Evolutionary conservation across 2,797 vertebrate genomes (phyloP).

Genomic region (Mastacembelus armatus): DNA sequence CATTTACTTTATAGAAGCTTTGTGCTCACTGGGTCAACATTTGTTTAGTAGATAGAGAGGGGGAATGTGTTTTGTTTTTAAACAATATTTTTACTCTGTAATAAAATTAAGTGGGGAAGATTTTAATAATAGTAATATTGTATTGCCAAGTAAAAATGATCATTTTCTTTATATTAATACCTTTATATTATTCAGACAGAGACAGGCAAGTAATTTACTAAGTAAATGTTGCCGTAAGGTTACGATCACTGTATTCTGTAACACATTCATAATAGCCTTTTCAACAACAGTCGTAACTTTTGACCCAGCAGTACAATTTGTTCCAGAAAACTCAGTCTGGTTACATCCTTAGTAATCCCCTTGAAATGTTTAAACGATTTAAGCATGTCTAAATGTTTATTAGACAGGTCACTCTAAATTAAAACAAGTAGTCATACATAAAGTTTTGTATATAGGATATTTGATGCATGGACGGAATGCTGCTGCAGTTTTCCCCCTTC

Average conservation of each 20-base stretch:
- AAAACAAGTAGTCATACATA: constrained; percentile 52
- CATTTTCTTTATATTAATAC: too few species aligned
- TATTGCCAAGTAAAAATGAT: too few species aligned
- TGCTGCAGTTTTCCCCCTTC: constrained; percentile 1
- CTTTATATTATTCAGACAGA: too few species aligned
- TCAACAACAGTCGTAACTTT: constrained; percentile 39
- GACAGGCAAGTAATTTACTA: too few species aligned
- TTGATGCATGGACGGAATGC: constrained; percentile 49
- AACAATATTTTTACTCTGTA: background rate
- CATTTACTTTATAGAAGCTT: constrained; percentile 25
- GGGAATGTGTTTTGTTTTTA: background rate
- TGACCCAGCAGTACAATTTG: constrained; percentile 43
- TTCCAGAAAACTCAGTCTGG: constrained; percentile 16
- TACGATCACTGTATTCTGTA: too few species aligned
- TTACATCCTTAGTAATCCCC: constrained; percentile 44
- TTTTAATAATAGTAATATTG: too few species aligned
- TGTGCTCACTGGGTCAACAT: constrained; percentile 32
- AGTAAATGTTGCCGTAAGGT: background rate
- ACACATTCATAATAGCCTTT: constrained; percentile 21
- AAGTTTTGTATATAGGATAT: constrained; percentile 49
- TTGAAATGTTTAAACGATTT: constrained; percentile 54
- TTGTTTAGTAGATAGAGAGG: constrained; percentile 8
- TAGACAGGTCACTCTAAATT: constrained; percentile 43
- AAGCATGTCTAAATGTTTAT: constrained; percentile 62
- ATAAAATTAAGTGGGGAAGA: background rate